Conservation (phyloP, 1,140 invertebrate species). For the Littorina saxatilis region DNA sequence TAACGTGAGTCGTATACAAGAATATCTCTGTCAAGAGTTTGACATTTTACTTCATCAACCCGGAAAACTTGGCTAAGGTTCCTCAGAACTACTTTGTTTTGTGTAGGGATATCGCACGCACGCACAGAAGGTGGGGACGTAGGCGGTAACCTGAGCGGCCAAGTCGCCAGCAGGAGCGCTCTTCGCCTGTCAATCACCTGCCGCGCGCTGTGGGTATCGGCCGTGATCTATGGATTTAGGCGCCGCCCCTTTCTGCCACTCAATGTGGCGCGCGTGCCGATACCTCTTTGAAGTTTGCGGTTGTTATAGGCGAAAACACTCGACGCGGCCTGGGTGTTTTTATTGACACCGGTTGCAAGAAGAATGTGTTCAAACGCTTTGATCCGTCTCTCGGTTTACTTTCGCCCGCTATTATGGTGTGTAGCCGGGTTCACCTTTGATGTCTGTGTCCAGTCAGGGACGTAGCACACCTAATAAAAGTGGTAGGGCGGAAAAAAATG, state of each 20-base stretch:
- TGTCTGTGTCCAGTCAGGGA: no score
- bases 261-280: constrained; percentile 11
- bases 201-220: not conserved
- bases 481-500: no score
- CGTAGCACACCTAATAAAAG: no score
- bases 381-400: not conserved
- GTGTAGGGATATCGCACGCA: not conserved
- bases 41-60: not conserved
- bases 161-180: constrained; percentile 31
- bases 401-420: no score
- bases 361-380: not conserved
- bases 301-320: not conserved
- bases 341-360: constrained; percentile 18
- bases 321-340: not conserved
- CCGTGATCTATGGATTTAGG: not conserved
- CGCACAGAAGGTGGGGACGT: not conserved
- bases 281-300: constrained; percentile 14
- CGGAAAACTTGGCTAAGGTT: not conserved
- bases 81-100: constrained; percentile 13
- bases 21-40: not conserved
- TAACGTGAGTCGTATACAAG: not conserved
- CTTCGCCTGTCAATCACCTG: constrained; percentile 32
- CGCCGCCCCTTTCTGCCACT: constrained; percentile 14
- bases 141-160: constrained; percentile 19
- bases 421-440: no score